Conservation (phyloP, 2,797 vertebrate species). For the Phrynocephalus vlangalii region DNA sequence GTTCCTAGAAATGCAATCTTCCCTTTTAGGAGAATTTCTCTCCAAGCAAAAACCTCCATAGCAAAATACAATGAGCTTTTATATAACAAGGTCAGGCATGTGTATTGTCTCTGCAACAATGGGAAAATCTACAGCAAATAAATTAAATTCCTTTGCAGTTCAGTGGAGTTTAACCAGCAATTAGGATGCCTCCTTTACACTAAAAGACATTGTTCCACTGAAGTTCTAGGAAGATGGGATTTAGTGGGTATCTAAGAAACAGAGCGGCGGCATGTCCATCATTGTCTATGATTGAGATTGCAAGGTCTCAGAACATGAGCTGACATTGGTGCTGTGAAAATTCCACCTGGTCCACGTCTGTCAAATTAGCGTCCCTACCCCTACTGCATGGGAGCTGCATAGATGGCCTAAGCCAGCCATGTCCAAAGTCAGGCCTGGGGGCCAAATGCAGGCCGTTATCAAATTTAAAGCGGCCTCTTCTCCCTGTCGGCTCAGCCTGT, state of each 20-base stretch:
- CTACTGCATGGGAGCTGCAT: not conserved
- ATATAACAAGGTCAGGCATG: not conserved
- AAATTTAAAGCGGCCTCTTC: no score
- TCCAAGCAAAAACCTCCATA: slow-evolving; percentile 3
- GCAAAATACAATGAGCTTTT: slow-evolving; percentile 8
- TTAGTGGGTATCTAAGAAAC: not conserved
- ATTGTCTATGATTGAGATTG: no score
- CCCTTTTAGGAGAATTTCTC: not conserved
- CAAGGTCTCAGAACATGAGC: no score
- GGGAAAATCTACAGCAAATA: not conserved
- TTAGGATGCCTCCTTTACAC: not conserved
- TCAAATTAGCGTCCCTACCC: no score
- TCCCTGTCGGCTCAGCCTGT: no score
- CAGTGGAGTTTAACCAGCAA: slow-evolving; percentile 7
- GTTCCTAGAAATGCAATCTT: not conserved
- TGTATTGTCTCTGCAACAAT: slow-evolving; percentile 18
- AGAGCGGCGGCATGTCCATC: not conserved
- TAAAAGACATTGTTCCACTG: not conserved
- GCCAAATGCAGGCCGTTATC: no score
- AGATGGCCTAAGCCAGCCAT: not conserved
- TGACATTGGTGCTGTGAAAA: no score
- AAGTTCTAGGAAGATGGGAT: not conserved
- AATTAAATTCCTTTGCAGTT: slow-evolving; percentile 21
- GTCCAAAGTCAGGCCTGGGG: no score
- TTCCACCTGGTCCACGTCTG: no score